Conservation (phyloP, 2,888 invertebrate genomes). For the Nemotelus nigrinus region DNA sequence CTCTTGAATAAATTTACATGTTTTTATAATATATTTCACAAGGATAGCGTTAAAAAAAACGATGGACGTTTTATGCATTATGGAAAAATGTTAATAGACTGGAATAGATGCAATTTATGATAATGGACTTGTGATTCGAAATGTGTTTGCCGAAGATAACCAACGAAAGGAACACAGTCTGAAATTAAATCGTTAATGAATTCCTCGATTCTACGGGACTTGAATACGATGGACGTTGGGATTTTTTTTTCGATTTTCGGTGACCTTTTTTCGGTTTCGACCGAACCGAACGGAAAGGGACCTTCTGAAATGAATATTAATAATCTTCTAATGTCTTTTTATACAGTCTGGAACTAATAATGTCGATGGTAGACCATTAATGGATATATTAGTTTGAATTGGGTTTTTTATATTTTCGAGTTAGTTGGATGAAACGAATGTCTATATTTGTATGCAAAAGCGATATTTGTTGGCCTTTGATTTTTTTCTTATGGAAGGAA, state of each 20-base stretch:
- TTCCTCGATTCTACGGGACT: background rate
- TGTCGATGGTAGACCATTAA: background rate
- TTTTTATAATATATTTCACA: conserved; percentile 30
- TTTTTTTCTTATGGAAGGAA: too few relatives aligned
- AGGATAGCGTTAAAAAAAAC: conserved; percentile 13
- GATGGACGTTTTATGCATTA: conserved; percentile 18
- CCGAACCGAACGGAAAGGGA: too few relatives aligned
- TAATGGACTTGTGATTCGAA: conserved; percentile 23
- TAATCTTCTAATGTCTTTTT: conserved; percentile 26
- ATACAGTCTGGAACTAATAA: conserved; percentile 29
- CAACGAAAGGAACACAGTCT: background rate
- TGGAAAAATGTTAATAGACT: conserved; percentile 29
- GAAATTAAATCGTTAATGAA: conserved; percentile 36
- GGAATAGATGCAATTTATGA: conserved; percentile 37
- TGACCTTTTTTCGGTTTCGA: background rate
- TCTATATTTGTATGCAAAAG: too few relatives aligned
- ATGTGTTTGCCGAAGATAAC: conserved; percentile 18
- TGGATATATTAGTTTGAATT: too few relatives aligned
- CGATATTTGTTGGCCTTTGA: too few relatives aligned
- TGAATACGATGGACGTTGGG: background rate
- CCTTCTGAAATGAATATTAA: background rate
- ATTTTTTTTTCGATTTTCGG: conserved; percentile 10
- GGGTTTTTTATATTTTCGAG: too few relatives aligned
- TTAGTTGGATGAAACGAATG: too few relatives aligned
- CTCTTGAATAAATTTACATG: conserved; percentile 35